Percentiles rank a stretch among this genome's conserved stretches.
phyloP scores from a whole-genome alignment of 35 echinoderm and acorn worm genomes.

The Heliocidaris erythrogramma region DNA sequence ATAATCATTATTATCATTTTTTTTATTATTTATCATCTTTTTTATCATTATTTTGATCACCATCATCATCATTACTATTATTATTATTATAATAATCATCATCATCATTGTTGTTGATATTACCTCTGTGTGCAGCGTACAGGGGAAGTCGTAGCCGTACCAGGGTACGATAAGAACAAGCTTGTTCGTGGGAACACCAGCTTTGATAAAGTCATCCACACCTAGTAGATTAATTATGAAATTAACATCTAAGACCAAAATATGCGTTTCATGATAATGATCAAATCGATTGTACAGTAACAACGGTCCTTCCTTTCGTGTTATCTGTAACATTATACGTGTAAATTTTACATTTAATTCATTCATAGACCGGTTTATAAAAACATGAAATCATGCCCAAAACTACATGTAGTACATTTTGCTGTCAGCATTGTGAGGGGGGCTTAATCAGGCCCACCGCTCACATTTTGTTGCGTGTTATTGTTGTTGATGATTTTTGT shows the following conservation, averaged over 20 bases:
- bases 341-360: no score
- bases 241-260: no score
- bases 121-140: constrained; percentile 45
- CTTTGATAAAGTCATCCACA: constrained; percentile 45
- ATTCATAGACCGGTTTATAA: no score
- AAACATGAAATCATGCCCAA: no score
- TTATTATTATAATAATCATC: no score
- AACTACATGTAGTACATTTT: no score
- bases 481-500: no score
- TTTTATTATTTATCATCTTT: no score
- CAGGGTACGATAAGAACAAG: constrained; percentile 69
- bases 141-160: constrained; percentile 66
- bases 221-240: constrained; percentile 1
- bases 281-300: not conserved
- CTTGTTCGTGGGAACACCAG: constrained; percentile 53
- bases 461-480: not conserved
- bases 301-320: not conserved
- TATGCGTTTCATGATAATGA: not conserved
- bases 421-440: not conserved
- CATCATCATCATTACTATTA: not conserved
- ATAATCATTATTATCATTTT: not conserved
- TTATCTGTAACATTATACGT: not conserved
- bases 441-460: not conserved
- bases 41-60: no score
- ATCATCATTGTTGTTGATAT: not conserved